phyloP scores from a whole-genome alignment of 2,888 invertebrate species.

The Crocallis elinguaria region DNA sequence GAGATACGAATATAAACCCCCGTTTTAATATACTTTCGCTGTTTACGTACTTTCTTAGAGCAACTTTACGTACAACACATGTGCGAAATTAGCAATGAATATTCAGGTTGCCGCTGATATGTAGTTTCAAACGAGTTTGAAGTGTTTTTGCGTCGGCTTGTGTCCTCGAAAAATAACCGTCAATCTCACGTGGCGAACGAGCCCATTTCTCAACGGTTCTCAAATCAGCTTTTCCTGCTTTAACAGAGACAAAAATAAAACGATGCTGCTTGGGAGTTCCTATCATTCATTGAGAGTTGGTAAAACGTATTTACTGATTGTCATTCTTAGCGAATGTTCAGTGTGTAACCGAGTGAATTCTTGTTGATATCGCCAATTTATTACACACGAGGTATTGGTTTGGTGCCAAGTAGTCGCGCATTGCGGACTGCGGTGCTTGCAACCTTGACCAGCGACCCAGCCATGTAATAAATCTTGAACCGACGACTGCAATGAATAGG shows the following conservation, averaged over 20 bases:
- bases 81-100: slow-evolving; percentile 50
- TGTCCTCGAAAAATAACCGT: slow-evolving; percentile 81
- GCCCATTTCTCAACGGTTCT: slow-evolving; percentile 49
- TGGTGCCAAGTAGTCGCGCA: slow-evolving; percentile 66
- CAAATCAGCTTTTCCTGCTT: slow-evolving; percentile 39
- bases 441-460: slow-evolving; percentile 76
- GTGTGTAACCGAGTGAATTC: slow-evolving; percentile 14
- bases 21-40: slow-evolving; percentile 49
- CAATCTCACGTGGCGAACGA: slow-evolving; percentile 64
- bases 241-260: slow-evolving; percentile 37
- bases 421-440: slow-evolving; percentile 71
- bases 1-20: slow-evolving; percentile 41
- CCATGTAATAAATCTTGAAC: slow-evolving; percentile 53
- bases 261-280: not conserved
- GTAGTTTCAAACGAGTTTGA: slow-evolving; percentile 64
- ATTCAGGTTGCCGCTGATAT: slow-evolving; percentile 43
- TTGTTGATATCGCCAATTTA: slow-evolving; percentile 39
- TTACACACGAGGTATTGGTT: slow-evolving; percentile 53
- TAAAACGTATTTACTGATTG: no score
- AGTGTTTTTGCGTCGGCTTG: slow-evolving; percentile 63
- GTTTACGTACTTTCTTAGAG: slow-evolving; percentile 41
- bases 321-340: slow-evolving; percentile 4
- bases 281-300: not conserved
- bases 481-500: slow-evolving; percentile 47
- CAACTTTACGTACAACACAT: slow-evolving; percentile 40